Evolutionary conservation across 2,113 vertebrate species (phyloP).

Genomic region (Brienomyrus longianalis): DNA sequence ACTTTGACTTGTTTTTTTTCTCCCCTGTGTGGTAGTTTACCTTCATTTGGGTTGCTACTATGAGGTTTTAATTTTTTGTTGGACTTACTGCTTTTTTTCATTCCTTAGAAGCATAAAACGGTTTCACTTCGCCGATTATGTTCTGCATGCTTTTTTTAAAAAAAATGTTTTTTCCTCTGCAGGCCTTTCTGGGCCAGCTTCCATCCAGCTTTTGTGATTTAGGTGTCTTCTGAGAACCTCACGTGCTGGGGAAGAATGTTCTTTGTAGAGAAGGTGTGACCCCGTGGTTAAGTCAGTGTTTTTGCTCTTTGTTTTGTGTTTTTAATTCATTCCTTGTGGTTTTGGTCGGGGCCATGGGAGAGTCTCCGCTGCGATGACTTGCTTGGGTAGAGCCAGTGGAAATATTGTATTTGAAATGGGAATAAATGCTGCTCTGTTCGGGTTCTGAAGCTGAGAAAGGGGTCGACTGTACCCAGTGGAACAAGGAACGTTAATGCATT

Average conservation of each 20-base stretch:
- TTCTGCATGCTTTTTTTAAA: neutral
- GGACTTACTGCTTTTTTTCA: neutral
- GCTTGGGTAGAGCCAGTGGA: neutral
- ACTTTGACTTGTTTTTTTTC: neutral
- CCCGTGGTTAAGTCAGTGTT: neutral
- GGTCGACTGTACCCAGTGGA: neutral
- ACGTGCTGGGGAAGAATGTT: neutral
- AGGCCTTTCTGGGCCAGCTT: neutral
- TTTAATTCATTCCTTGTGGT: neutral
- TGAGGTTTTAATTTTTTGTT: no score
- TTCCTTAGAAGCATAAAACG: neutral
- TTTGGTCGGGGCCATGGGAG: neutral
- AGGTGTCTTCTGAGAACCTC: neutral
- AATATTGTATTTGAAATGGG: neutral
- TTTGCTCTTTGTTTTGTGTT: neutral
- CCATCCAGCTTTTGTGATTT: neutral
- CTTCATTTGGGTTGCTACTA: no score
- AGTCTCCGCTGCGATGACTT: neutral
- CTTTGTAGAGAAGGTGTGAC: neutral
- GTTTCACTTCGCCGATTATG: neutral
- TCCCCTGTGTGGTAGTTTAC: neutral
- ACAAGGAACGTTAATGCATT: neutral
- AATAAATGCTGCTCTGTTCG: neutral
- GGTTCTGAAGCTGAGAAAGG: neutral
- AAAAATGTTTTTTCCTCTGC: neutral